Evolutionary conservation across 2,113 vertebrate species (phyloP).

Genomic region (Heloderma charlesbogerti): DNA sequence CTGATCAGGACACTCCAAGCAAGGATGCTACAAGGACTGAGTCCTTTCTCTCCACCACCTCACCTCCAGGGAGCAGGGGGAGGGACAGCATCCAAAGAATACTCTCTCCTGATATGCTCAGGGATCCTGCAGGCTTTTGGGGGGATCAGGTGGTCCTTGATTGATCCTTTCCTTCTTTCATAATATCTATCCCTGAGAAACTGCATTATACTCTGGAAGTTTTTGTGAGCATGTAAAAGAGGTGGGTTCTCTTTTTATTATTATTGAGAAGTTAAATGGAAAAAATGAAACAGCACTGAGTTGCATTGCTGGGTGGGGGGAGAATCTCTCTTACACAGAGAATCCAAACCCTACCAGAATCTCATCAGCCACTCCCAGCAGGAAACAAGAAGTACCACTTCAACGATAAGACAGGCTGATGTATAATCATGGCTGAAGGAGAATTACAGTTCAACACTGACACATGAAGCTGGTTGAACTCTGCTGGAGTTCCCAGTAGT

Average conservation of each 20-base stretch:
- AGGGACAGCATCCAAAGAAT: too few species aligned
- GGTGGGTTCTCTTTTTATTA: too few species aligned
- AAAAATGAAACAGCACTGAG: background rate
- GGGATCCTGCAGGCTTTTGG: too few species aligned
- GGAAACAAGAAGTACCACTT: background rate
- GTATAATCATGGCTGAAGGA: conserved; percentile 12
- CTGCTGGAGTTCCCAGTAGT: background rate
- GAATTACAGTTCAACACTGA: background rate
- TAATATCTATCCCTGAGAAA: background rate
- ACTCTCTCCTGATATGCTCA: too few species aligned
- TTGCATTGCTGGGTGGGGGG: too few species aligned
- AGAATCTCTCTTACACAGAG: background rate
- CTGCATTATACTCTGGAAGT: background rate
- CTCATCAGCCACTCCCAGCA: conserved; percentile 8
- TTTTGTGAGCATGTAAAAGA: background rate
- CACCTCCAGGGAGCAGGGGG: too few species aligned
- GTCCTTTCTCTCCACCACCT: too few species aligned
- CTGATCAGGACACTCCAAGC: too few species aligned
- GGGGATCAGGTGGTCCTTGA: too few species aligned
- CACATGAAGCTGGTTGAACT: background rate
- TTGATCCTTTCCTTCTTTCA: too few species aligned
- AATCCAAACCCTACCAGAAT: background rate
- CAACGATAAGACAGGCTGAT: background rate
- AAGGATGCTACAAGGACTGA: too few species aligned
- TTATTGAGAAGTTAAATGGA: background rate